Conservation (phyloP, 2,797 vertebrate genomes). For the Clarias pachynema region DNA sequence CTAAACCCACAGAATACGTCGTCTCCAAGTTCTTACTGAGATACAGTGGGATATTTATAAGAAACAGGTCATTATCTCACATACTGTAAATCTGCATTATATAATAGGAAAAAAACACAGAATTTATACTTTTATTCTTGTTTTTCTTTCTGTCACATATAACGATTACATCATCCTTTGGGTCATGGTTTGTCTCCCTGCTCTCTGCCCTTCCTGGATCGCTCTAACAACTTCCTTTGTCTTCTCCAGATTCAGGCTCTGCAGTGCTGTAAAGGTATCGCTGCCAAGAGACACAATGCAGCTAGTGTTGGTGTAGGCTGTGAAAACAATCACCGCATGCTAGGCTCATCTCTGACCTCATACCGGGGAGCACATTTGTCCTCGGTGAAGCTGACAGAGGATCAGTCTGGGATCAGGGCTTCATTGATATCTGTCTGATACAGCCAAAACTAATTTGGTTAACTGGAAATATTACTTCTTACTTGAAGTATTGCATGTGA, state of each 20-base stretch:
- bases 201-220: constrained; percentile 9
- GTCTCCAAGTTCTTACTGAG: not conserved
- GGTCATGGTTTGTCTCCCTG: not conserved
- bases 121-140: not conserved
- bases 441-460: not conserved
- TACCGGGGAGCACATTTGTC: not conserved
- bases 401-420: not conserved
- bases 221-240: constrained; percentile 32
- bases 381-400: not conserved
- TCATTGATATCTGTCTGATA: not conserved
- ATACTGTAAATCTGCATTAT: not conserved
- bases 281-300: constrained; percentile 39
- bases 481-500: not conserved
- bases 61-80: not conserved
- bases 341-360: constrained; percentile 28
- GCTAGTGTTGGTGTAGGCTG: constrained; percentile 27
- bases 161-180: not conserved
- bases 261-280: constrained; percentile 9
- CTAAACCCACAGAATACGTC: not conserved
- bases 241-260: constrained; percentile 4
- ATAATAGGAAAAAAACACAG: not conserved
- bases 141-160: not conserved
- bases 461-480: no score
- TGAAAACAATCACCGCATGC: constrained; percentile 29
- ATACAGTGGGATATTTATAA: no score